These are phyloP conservation scores for Limonius californicus DNA, from an alignment of 1,140 invertebrate genomes.

Conservation along the genomic window DNA sequence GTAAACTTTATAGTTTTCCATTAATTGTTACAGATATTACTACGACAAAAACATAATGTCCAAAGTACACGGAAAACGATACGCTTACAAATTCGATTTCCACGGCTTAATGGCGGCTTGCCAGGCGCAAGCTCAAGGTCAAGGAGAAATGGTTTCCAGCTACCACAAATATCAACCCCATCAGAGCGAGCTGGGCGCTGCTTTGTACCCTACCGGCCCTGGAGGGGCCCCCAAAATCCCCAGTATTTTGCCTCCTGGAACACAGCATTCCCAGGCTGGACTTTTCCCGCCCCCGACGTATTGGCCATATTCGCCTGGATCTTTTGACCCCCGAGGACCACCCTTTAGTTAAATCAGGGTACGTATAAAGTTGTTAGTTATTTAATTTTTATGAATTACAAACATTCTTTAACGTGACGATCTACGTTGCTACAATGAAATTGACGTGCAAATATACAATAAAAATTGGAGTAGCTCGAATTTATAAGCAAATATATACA, in stretches of 20 bases:
- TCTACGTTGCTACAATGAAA: too few relatives aligned
- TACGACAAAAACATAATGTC: constrained; percentile 99
- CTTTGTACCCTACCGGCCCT: constrained; percentile 41
- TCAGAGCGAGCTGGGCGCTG: constrained; percentile 45
- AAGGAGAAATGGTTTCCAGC: constrained; percentile 46
- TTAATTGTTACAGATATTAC: constrained; percentile 79
- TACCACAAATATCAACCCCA: constrained; percentile 49
- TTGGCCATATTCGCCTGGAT: constrained; percentile 46
- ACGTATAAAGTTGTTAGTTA: not conserved
- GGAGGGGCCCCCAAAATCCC: constrained; percentile 33
- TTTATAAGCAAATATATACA: too few relatives aligned
- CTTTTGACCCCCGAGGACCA: constrained; percentile 46
- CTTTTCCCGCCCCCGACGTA: constrained; percentile 45
- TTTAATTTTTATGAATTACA: too few relatives aligned
- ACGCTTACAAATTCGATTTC: constrained; percentile 93
- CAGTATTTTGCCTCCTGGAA: constrained; percentile 35
- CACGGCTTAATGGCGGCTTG: constrained; percentile 78
- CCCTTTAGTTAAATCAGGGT: constrained; percentile 36
- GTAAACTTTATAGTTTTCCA: too few relatives aligned
- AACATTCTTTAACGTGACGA: too few relatives aligned
- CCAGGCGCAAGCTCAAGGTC: constrained; percentile 59
- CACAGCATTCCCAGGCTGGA: constrained; percentile 39
- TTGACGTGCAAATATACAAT: too few relatives aligned
- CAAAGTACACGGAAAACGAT: constrained; percentile 88
- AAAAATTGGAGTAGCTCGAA: too few relatives aligned